Conservation (phyloP, 2,888 invertebrate genomes). For the Trichogramma evanescens region DNA sequence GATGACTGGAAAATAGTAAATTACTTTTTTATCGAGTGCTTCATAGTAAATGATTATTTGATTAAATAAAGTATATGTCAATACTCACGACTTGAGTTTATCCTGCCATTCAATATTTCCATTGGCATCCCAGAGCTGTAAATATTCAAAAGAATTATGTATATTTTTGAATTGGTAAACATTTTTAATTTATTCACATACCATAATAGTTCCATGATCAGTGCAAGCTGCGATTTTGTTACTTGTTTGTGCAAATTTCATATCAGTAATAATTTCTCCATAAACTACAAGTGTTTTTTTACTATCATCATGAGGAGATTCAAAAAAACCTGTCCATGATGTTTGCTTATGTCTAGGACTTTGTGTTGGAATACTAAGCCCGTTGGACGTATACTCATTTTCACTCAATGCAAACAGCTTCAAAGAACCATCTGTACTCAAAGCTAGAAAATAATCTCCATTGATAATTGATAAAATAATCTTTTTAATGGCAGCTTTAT, state of each 20-base stretch:
- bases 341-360: slow-evolving; percentile 39
- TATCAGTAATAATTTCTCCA: slow-evolving; percentile 32
- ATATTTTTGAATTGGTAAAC: background rate
- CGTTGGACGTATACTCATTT: slow-evolving; percentile 24
- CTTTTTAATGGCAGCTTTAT: slow-evolving; percentile 31
- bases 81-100: slow-evolving; percentile 16
- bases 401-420: slow-evolving; percentile 47
- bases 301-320: slow-evolving; percentile 33
- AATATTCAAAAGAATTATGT: slow-evolving; percentile 4
- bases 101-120: slow-evolving; percentile 25
- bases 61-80: background rate
- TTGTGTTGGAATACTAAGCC: slow-evolving; percentile 16
- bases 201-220: slow-evolving; percentile 30
- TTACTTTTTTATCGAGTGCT: background rate
- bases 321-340: slow-evolving; percentile 33
- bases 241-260: slow-evolving; percentile 31
- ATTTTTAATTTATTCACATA: slow-evolving; percentile 20
- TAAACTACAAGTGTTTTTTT: slow-evolving; percentile 27
- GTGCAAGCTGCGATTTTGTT: slow-evolving; percentile 38
- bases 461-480: slow-evolving; percentile 49
- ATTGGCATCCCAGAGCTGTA: slow-evolving; percentile 34
- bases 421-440: slow-evolving; percentile 54
- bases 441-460: slow-evolving; percentile 54
- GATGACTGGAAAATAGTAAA: slow-evolving; percentile 17
- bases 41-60: background rate